Evolutionary conservation across 37 sponge, comb jelly and placozoan species (phyloP).

Genomic region (Ianthella basta): DNA sequence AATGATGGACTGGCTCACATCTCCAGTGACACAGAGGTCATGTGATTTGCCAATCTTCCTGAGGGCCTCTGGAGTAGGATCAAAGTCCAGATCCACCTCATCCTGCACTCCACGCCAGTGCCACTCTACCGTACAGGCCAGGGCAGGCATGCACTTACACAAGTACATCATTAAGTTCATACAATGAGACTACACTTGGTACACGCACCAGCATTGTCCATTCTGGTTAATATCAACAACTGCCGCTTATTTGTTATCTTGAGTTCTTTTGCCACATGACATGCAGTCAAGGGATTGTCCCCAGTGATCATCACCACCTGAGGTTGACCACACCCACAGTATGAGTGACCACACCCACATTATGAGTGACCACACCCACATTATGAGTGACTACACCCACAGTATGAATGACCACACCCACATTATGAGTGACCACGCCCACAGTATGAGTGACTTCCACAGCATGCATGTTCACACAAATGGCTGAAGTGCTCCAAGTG

Average conservation of each 20-base stretch:
- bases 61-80: constrained; percentile 1
- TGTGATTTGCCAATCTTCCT: constrained; percentile 45
- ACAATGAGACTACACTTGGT: background rate
- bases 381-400: background rate
- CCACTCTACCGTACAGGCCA: constrained; percentile 43
- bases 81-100: constrained; percentile 22
- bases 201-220: constrained; percentile 13
- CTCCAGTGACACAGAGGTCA: constrained; percentile 96
- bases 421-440: background rate
- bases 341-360: background rate
- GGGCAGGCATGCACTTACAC: background rate
- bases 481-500: background rate
- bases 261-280: constrained; percentile 94
- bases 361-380: background rate
- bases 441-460: background rate
- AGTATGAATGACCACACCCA: background rate
- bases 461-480: background rate
- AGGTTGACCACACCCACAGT: background rate
- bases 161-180: background rate
- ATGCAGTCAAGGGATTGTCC: constrained; percentile 97
- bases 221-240: constrained; percentile 54
- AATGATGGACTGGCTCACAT: constrained; percentile 54
- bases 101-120: constrained; percentile 77
- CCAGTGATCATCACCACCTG: constrained; percentile 98
- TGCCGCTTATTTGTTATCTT: constrained; percentile 68